Evolutionary conservation across 2,113 vertebrate species (phyloP), one percentile per base, ranked within the genome.

Genomic region (Cromileptes altivelis): DNA sequence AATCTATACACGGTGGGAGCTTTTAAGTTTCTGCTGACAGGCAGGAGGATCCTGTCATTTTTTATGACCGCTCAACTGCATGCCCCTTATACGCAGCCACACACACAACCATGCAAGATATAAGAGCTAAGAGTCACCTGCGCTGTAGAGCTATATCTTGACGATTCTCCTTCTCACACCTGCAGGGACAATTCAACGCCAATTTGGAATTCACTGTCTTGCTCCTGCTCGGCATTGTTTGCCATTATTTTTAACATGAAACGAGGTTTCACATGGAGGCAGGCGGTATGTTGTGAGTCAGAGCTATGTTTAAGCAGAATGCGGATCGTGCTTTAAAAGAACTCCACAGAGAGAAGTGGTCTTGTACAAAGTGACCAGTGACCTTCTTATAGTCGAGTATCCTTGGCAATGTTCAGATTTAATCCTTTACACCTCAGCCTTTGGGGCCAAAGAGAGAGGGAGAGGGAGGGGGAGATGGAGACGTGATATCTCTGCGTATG

Each of bases 321-420:
- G 72, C 25, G 2, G 45, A 15, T 73, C 57, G 23, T 53, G 82
- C 77, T 83, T 70, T 58, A 56, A 75, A 72, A 76, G 49, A 80
- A 73, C 30, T 81, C 79, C 55, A 37, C 69, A 79, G 82, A 88
- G 82, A 81, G 82, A 85, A 82, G 74, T 61, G 70, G 61, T 68
- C 75, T 82, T 74, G 82, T 80, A 57, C 69, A 88, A 85, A 73
- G 75, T 83, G 88, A 85, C 85, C 68, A 33, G 40, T 85, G 91
- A 92, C 90, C 90, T 91, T 90, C 85, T 86, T 80, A 81, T 50
- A 84, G 80, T 67, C 5, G 27, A 56, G 85, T 81, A 86, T 90
- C 90, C 87, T 93, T 88, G 80, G 76, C 81, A 75, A 62, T 80
- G 84, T 85, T 83, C 81, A 81, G 40, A 85, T 90, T 86, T 87